These are phyloP conservation scores for Actinia tenebrosa DNA, from an alignment of 64 coral and sea anemone genomes.

Conservation along the genomic window DNA sequence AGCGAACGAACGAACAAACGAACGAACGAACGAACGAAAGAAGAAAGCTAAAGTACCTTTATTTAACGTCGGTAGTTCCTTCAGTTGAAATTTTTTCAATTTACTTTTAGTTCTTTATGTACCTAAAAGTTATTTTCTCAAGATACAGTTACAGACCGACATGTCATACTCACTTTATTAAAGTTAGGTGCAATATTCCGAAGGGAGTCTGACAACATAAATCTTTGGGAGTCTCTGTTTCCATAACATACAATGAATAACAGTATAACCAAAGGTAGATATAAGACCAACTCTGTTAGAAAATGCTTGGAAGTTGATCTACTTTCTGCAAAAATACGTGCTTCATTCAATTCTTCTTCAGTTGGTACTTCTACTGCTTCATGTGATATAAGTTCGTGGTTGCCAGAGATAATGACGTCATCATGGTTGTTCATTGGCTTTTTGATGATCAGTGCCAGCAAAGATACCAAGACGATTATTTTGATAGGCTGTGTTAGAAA, in stretches of 20 bases:
- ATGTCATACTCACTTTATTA: background rate
- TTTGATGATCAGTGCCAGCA: slow-evolving; percentile 28
- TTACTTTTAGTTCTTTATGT: no score
- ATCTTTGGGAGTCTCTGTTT: slow-evolving; percentile 41
- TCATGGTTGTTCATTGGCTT: slow-evolving; percentile 18
- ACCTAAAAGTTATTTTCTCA: no score
- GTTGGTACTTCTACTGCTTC: background rate
- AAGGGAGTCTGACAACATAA: background rate
- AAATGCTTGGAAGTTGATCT: background rate
- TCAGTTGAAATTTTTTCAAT: no score
- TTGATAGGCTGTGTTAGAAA: slow-evolving; percentile 29
- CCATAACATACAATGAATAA: slow-evolving; percentile 72
- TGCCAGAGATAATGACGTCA: background rate
- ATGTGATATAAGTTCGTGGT: background rate
- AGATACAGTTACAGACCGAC: background rate
- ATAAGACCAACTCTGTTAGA: slow-evolving; percentile 38
- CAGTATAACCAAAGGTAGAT: slow-evolving; percentile 38
- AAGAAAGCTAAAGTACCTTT: no score
- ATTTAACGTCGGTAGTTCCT: no score
- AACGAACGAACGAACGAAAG: no score
- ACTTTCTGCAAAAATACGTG: background rate
- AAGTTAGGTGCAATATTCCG: background rate
- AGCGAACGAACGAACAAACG: no score
- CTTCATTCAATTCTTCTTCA: background rate
- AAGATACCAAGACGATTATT: slow-evolving; percentile 3